Base-by-base conservation (phyloP, 2,113 vertebrate genomes). In the Gulo gulo region DNA sequence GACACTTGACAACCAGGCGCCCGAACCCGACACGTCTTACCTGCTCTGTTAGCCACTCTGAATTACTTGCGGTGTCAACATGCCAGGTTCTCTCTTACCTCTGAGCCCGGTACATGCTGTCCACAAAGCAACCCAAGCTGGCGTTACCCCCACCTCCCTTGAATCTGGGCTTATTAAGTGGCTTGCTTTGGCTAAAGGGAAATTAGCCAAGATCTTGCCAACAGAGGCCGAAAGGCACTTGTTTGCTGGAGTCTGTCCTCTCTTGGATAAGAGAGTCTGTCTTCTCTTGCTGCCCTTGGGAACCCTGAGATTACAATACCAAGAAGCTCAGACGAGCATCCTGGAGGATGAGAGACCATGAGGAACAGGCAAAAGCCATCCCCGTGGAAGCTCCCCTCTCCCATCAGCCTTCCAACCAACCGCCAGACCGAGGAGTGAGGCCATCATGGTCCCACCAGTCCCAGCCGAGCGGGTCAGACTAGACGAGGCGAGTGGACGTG, bases 151-250 rank as follows among this genome's bases (percentile, higher is more conserved):
- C 6, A 18, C 1, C 4, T 24, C 13, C 45, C 23, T 29, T 20
- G 23, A 84, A 59, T 39, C 15, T 36, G 71, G 36, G 59, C 16
- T n/a, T 24, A 26, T 11, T 69, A 61, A 47, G 45, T 24, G 36
- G 73, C 47, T 86, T 89, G 15, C 55, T 95, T 34, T 94, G 78
- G 57, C 8, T 73, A 91, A 73, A 91, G 50, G 59, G 84, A 93
- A 92, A 94, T 94, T 4, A 91, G 24, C 84, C 65, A 39, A 36
- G 29, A 20, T 45, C 42, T 20, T 78, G 36, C 3, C 74, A 67
- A 18, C 13, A 67, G 34, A 89, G 57, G 31, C 7, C 69, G 16
- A 57, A 61, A 95, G 45, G 21, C 24, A 65, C 29, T 15, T 9
- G 10, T 0, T 1, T 7, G 13, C 10, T 71, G 20, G 65, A 6